These are phyloP conservation scores for Athripsodes cinereus DNA, from an alignment of 2,888 invertebrate genomes.

Conservation along the genomic window DNA sequence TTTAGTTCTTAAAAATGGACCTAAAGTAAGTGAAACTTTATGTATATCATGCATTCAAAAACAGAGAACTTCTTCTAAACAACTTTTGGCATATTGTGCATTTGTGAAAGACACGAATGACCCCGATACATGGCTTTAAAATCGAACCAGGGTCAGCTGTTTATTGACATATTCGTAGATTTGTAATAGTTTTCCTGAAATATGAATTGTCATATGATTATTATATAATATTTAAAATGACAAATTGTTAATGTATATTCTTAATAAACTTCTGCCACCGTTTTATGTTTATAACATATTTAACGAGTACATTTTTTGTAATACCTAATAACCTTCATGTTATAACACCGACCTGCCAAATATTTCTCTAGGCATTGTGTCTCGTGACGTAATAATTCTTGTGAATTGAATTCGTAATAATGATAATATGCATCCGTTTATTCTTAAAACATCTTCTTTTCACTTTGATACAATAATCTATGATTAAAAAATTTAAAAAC, in stretches of 20 bases:
- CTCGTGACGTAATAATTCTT: not conserved
- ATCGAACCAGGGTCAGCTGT: slow-evolving; percentile 24
- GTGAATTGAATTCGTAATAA: not conserved
- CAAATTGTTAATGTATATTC: no score
- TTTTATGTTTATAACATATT: no score
- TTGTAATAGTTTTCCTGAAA: slow-evolving; percentile 7
- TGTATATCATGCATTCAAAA: slow-evolving; percentile 2
- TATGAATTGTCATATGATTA: not conserved
- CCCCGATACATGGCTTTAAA: not conserved
- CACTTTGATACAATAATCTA: no score
- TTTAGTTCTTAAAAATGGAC: slow-evolving; percentile 60
- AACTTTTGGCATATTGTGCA: not conserved
- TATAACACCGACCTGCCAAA: not conserved
- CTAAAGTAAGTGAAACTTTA: slow-evolving; percentile 55
- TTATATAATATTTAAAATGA: not conserved
- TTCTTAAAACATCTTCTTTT: no score
- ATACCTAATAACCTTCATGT: not conserved
- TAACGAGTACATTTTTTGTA: no score
- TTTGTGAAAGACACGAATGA: not conserved
- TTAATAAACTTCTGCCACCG: no score
- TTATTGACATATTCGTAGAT: slow-evolving; percentile 18
- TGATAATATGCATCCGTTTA: no score
- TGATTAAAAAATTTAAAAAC: no score
- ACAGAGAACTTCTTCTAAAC: not conserved
- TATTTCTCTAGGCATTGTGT: not conserved